Evolutionary conservation across 30 jellyfish, hydroid and myxozoan genomes (phyloP), one percentile per base, ranked within the genome.

Genomic region (Turritopsis rubra): DNA sequence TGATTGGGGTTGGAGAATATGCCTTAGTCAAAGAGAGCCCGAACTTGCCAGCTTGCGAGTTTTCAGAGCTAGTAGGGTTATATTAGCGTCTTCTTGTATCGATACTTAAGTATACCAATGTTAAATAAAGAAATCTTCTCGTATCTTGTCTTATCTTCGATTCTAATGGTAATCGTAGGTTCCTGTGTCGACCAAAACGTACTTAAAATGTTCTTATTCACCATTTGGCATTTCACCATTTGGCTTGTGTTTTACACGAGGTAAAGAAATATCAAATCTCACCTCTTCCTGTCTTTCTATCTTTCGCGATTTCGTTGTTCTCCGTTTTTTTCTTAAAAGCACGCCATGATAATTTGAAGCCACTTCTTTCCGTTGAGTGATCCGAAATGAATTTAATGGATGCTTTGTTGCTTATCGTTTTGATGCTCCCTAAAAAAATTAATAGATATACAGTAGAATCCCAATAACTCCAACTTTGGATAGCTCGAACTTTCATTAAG

Each of bases 301-400:
- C 77, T 23, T 68, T 81, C 21, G 24, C 88, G 20, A 65, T n/a
- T 20, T n/a, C 52, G 21, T 22, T 54, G 5, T 1, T 81, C 85
- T 54, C 41, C 8, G 28, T 18, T 28, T 84, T 52, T 8, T 74
- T 72, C 41, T 66, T 29, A 16, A 25, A 75, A 8, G 85, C 96
- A 41, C 79, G 75, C 99, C 99, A 93, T 27, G 41, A 81, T 65
- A 93, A 80, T 23, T 88, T 88, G 81, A 93, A 93, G 54, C 99
- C 99, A 25, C 83, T 81, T 74, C 87, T 81, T 68, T 91, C 93
- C 7, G 94, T 85, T 29, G 99, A 88, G 19, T 83, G 92, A 72
- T 89, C 96, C 17, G 99, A 89, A 0, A 88, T 91, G 53, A 93
- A 93, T 18, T 82, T 88, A 65, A 93, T 84, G 65, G 86, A 82